Evolutionary conservation across 2,888 invertebrate species (phyloP).

Genomic region (Isoperla grammatica): DNA sequence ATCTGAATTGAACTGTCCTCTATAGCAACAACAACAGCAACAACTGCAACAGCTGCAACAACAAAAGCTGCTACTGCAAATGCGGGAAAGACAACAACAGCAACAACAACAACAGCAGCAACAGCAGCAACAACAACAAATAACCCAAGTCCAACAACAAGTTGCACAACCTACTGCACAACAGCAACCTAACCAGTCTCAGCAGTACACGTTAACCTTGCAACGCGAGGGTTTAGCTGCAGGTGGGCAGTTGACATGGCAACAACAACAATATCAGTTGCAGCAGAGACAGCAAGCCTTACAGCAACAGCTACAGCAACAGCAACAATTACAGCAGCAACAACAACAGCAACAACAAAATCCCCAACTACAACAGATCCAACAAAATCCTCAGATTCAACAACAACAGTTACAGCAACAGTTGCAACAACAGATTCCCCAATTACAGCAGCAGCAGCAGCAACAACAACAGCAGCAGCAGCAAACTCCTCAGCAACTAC

Average conservation of each 20-base stretch:
- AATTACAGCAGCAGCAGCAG: slow-evolving; percentile 48
- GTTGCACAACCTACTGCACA: slow-evolving; percentile 40
- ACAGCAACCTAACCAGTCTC: slow-evolving; percentile 47
- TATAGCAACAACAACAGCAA: slow-evolving; percentile 2
- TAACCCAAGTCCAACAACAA: slow-evolving; percentile 31
- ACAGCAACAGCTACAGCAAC: slow-evolving; percentile 27
- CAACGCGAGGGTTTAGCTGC: slow-evolving; percentile 37
- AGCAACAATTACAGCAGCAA: slow-evolving; percentile 29
- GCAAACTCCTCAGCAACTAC: slow-evolving; percentile 22
- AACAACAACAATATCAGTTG: slow-evolving; percentile 28
- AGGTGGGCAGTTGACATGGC: slow-evolving; percentile 40
- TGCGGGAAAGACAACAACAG: slow-evolving; percentile 37
- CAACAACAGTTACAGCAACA: slow-evolving; percentile 54
- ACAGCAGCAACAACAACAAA: slow-evolving; percentile 27
- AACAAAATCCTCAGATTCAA: too few species aligned
- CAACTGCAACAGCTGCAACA: slow-evolving; percentile 34
- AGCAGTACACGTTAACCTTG: slow-evolving; percentile 41
- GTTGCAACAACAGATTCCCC: slow-evolving; percentile 51
- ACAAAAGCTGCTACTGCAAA: slow-evolving; percentile 35
- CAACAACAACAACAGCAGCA: slow-evolving; percentile 39
- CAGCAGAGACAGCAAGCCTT: slow-evolving; percentile 32
- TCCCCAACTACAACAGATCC: slow-evolving; percentile 39
- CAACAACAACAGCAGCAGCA: slow-evolving; percentile 41
- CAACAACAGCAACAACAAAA: slow-evolving; percentile 37
- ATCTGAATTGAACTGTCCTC: too few species aligned